Evolutionary conservation across 2,797 vertebrate genomes (phyloP).

Genomic region (Simalia tracyae): DNA sequence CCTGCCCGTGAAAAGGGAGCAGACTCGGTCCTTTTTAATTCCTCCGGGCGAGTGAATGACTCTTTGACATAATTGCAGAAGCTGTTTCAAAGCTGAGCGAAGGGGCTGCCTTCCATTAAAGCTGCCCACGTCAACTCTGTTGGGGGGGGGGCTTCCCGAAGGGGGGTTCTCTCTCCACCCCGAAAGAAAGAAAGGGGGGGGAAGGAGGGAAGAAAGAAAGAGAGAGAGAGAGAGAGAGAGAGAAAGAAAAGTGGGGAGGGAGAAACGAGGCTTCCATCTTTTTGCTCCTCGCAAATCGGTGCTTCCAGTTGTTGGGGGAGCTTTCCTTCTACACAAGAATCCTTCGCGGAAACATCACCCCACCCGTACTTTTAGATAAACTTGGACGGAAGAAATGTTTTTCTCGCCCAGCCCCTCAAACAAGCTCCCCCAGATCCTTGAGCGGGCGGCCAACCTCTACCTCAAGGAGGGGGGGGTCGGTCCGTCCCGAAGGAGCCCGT

Average conservation of each 20-base stretch:
- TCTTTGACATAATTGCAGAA: slow-evolving; percentile 82
- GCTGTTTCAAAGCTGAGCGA: slow-evolving; percentile 78
- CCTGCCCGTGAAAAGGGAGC: slow-evolving; percentile 72
- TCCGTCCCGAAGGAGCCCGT: slow-evolving; percentile 28
- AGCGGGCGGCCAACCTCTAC: slow-evolving; percentile 41
- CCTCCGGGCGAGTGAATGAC: slow-evolving; percentile 76
- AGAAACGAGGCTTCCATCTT: slow-evolving; percentile 46
- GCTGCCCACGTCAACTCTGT: slow-evolving; percentile 77
- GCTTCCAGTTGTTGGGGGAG: slow-evolving; percentile 63
- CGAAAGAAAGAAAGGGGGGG: not conserved
- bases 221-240: slow-evolving; percentile 22
- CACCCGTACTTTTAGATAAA: slow-evolving; percentile 28
- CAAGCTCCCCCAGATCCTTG: slow-evolving; percentile 54
- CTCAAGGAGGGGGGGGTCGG: slow-evolving; percentile 15
- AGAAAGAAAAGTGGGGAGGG: slow-evolving; percentile 5
- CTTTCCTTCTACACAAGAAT: slow-evolving; percentile 59
- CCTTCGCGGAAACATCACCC: slow-evolving; percentile 62
- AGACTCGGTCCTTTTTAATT: slow-evolving; percentile 75
- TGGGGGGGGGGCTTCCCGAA: slow-evolving; percentile 71
- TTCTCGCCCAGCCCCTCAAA: slow-evolving; percentile 47
- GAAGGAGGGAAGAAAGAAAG: slow-evolving; percentile 38
- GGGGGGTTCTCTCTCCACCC: not conserved
- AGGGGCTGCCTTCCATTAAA: slow-evolving; percentile 74
- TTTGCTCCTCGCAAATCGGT: slow-evolving; percentile 70
- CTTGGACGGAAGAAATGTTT: slow-evolving; percentile 51